Base-by-base conservation (phyloP, 2,797 vertebrate species). In the Melanotaenia parkinsoni region DNA sequence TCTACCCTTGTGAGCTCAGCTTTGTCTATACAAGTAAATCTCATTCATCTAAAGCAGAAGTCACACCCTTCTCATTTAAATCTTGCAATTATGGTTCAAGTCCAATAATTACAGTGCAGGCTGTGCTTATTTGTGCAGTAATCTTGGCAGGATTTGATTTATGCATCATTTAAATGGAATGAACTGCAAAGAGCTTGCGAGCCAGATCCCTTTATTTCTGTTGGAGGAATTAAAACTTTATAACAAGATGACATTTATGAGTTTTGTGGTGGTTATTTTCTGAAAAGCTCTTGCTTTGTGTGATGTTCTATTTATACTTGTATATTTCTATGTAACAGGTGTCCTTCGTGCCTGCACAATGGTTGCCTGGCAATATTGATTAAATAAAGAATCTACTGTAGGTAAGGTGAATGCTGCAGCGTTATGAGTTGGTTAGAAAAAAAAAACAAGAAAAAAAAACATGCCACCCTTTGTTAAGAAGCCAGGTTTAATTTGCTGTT, bases 211-310 rank as follows among this genome's bases (percentile, higher is more conserved):
- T 64, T 65, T 20, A 35, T 47, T 78, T 50, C 76, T 47, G 12
- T 22, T 35, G 58, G 70, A 73, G 61, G 68, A 63, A 77, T 84
- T 56, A 75, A 79, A 81, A 47, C 53, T 77, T 80, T 58, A 78
- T 81, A 58, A 70, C 47, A 74, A 77, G 18, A 80, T 65, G 45
- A 67, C 24, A 58, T 73, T 65, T 47, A 79, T 53, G 43, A 67
- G 35, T 63, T 58, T 18, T 59, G 56, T 32, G 37, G 18, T 40
- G 5, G 45, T 74, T 73, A 57, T 81, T 73, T 72, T 67, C 32
- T 54, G 35, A 20, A 43, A 70, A 37, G 69, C 51, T 53, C 22
- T 13, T 59, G 35, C 22, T 30, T 50, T 53, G 54, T 50, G 60
- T 63, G 20, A 67, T 74, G 62, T 67, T 22, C 30, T 38, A 62